A percentile compares a stretch with the other conserved stretches of the same genome.
These are phyloP conservation scores for Bombus confusus DNA, from an alignment of 1,140 invertebrate species.

Conservation along the genomic window DNA sequence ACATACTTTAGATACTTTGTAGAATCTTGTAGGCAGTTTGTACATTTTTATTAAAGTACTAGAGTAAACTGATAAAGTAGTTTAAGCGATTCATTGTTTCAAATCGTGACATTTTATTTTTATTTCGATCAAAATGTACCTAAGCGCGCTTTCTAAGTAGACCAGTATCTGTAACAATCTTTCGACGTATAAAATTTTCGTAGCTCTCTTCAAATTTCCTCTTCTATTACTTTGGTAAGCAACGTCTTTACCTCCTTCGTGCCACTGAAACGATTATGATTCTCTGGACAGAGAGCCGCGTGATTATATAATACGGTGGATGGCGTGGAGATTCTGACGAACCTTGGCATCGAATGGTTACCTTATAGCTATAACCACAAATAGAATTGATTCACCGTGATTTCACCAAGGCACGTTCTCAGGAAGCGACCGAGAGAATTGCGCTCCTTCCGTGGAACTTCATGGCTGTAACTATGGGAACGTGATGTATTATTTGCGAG, in stretches of 20 bases:
- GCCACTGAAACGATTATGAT: conserved; percentile 3
- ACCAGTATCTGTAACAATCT: neutral
- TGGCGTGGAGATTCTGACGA: conserved; percentile 44
- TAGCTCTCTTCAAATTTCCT: neutral
- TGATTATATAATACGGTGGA: conserved; percentile 50
- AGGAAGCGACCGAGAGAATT: conserved; percentile 56
- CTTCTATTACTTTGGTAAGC: neutral
- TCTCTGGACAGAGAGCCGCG: neutral
- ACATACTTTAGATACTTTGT: too few relatives aligned
- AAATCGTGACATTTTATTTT: neutral
- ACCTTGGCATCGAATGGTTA: conserved; percentile 41
- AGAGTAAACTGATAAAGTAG: neutral
- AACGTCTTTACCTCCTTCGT: neutral
- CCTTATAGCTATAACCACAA: conserved; percentile 26
- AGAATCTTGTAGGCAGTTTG: too few relatives aligned
- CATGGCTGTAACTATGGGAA: conserved; percentile 55
- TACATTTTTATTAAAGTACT: too few relatives aligned
- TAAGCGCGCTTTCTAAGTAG: neutral
- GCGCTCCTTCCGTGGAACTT: conserved; percentile 61
- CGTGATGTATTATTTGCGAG: conserved; percentile 65
- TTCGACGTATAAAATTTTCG: neutral
- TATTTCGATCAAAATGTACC: neutral
- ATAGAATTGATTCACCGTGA: conserved; percentile 63
- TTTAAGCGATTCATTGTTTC: neutral
- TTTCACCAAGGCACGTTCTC: conserved; percentile 55